Conservation (phyloP, 2,888 invertebrate species). For the Sialis lutaria region DNA sequence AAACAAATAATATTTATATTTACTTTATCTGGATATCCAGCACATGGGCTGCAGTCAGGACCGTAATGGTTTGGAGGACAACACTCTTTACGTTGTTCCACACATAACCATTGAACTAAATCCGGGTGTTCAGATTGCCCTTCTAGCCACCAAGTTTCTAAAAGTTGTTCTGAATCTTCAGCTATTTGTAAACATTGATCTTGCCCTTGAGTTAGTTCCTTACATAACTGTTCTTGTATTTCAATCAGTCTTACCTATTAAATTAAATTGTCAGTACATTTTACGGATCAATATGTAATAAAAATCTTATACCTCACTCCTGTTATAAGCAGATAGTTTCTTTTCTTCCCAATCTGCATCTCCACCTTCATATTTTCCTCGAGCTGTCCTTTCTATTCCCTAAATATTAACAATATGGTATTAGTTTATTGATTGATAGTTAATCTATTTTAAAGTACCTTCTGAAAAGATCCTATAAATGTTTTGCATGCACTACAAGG, state of each 20-base stretch:
- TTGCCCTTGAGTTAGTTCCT: constrained; percentile 50
- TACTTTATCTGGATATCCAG: constrained; percentile 41
- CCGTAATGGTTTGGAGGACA: constrained; percentile 78
- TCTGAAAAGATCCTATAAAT: constrained; percentile 57
- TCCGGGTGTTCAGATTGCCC: constrained; percentile 32
- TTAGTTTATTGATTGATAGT: constrained; percentile 1
- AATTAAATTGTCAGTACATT: not conserved
- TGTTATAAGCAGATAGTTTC: constrained; percentile 63
- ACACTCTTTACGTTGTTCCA: constrained; percentile 57
- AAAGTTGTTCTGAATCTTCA: constrained; percentile 60
- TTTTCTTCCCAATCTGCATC: constrained; percentile 90
- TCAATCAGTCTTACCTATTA: constrained; percentile 50
- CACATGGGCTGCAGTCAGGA: constrained; percentile 60
- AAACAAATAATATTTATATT: too few species aligned
- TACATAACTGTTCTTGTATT: constrained; percentile 76
- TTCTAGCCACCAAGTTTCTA: constrained; percentile 84
- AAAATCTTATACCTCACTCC: constrained; percentile 49
- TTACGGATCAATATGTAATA: not conserved
- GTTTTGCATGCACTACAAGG: constrained; percentile 65
- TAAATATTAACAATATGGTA: constrained; percentile 17
- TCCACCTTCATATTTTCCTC: constrained; percentile 83
- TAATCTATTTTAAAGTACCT: constrained; percentile 17
- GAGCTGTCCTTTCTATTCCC: constrained; percentile 66
- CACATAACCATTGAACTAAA: constrained; percentile 59
- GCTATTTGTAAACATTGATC: constrained; percentile 71